Evolutionary conservation across 35 echinoderm and acorn worm genomes (phyloP).

Genomic region (Heliocidaris tuberculata): DNA sequence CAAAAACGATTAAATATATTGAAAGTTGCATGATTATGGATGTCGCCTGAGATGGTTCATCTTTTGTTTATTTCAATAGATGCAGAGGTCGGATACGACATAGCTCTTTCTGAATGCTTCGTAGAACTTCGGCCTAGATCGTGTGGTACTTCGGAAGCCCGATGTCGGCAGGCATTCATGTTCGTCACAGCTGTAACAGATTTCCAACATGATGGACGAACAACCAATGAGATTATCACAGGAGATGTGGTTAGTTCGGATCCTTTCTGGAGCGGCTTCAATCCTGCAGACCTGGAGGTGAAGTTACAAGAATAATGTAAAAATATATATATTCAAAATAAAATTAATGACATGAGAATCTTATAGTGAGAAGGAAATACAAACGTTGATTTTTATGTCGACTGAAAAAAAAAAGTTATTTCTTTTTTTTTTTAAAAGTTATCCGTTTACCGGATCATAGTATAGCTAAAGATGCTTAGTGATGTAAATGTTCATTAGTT

Average conservation of each 20-base stretch:
- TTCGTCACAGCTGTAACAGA: constrained; percentile 84
- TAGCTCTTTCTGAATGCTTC: constrained; percentile 83
- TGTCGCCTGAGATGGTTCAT: no score
- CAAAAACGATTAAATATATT: no score
- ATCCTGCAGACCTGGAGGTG: constrained; percentile 81
- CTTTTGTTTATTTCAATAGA: not conserved
- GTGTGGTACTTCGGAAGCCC: constrained; percentile 66
- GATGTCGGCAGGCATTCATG: constrained; percentile 70
- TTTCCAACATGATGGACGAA: constrained; percentile 68
- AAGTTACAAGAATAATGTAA: not conserved
- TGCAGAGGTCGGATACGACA: constrained; percentile 61
- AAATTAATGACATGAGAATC: no score
- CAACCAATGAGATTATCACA: constrained; percentile 67
- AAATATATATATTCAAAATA: no score
- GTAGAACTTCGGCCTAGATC: constrained; percentile 71
- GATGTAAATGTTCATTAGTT: no score
- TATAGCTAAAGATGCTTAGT: no score
- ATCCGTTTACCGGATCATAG: no score
- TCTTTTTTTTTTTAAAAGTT: no score
- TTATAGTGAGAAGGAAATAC: no score
- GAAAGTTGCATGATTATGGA: no score
- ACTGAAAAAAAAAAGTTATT: no score
- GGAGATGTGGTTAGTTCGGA: constrained; percentile 65
- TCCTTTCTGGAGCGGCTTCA: constrained; percentile 84
- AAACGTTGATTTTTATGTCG: no score